Base-by-base conservation (phyloP, 2,797 vertebrate species). In the Megaceryle alcyon region DNA sequence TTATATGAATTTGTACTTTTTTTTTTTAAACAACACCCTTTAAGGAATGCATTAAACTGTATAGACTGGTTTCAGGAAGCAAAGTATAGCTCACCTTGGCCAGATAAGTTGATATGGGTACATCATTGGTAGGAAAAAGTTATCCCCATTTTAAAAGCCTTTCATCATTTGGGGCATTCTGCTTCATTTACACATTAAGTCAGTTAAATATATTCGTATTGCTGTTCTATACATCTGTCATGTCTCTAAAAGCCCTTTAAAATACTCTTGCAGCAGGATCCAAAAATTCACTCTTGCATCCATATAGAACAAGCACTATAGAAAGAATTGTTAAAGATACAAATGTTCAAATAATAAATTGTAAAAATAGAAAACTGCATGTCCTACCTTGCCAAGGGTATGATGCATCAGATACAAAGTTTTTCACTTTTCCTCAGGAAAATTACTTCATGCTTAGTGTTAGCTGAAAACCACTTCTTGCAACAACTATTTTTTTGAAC, bases 241-340 rank as follows among this genome's bases (percentile, higher is more conserved):
- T 59, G n/a, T 88, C 94, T 93, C 94, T 80, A 95, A 95, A 97
- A 97, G 96, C 96, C 96, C 97, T 96, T 97, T 92, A 94, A 93
- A 81, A 95, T 92, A 93, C 70, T 96, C 92, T 57, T 81, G 92
- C 92, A 96, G 92, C 87, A 89, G 72, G 75, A 49, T 94, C 84
- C 76, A 91, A 93, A 89, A 91, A 59, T 51, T 81, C 82, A 59
- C 35, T 94, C 65, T 96, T 39, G 41, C 90, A 86, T 96, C 95
- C 89, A 88, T 72, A 91, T 10, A 96, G 92, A 93, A 96, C 82
- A 94, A 94, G 92, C 81, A 91, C 83, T 94, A 95, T 60, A 90
- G 70, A 95, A 86, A 94, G 59, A 89, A 94, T 82, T 59, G 66
- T 61, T 90, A 63, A 56, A 83, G 91, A 95, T 94, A 97, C 44